These are phyloP conservation scores for Diadema setosum DNA, from an alignment of 35 echinoderm and acorn worm genomes.

Conservation along the genomic window DNA sequence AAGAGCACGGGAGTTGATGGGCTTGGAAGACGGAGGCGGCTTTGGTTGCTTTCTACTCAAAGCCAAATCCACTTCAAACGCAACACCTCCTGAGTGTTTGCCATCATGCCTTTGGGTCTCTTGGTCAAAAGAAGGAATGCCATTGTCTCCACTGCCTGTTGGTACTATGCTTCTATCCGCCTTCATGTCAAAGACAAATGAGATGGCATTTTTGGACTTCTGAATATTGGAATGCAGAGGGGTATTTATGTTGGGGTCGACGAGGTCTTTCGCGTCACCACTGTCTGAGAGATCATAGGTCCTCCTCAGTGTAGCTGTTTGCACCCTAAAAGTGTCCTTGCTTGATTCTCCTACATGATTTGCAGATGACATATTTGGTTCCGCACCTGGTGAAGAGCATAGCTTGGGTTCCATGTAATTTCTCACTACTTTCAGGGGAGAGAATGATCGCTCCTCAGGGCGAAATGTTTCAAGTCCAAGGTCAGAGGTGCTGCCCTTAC, in stretches of 20 bases:
- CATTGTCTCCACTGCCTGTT: neutral
- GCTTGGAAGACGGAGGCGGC: neutral
- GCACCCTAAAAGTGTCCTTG: too few species aligned
- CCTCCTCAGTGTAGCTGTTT: neutral
- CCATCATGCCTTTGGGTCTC: too few species aligned
- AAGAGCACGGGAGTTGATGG: neutral
- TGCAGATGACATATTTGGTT: neutral
- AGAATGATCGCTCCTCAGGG: constrained; percentile 9
- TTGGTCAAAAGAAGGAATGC: too few species aligned
- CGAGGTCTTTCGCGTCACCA: neutral
- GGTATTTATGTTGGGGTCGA: neutral
- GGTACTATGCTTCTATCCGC: too few species aligned
- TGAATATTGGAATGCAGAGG: neutral
- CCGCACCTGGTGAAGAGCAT: neutral
- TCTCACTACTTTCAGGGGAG: constrained; percentile 21
- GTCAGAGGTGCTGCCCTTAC: neutral
- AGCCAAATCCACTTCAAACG: neutral
- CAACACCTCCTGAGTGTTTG: neutral
- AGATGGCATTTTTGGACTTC: neutral
- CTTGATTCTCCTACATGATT: too few species aligned
- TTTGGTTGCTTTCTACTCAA: neutral
- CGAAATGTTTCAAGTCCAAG: constrained; percentile 36
- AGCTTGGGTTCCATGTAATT: neutral
- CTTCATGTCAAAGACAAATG: neutral
- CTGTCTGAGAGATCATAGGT: neutral